Evolutionary conservation across 2,113 vertebrate species (phyloP), one percentile per base, ranked within the genome.

Genomic region (Ahaetulla prasina): DNA sequence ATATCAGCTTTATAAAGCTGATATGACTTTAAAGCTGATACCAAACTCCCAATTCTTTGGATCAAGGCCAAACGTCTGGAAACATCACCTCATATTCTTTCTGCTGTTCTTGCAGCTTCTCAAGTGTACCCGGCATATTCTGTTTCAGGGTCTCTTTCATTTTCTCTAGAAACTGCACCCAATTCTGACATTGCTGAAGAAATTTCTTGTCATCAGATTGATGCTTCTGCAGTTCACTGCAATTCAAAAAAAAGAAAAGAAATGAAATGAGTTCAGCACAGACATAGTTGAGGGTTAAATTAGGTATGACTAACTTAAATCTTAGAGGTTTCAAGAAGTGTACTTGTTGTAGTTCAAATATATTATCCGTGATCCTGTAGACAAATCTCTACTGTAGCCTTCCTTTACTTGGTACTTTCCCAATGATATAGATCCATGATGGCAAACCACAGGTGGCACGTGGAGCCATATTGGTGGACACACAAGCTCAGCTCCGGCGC

Each of bases 81-180:
- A 4, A 39, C 49, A 60, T 85, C 96, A 99, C 99, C 98, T 99
- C 98, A 93, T 98, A 98, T 0, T 97, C 96, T 92, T 97, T 96
- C 93, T 99, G 99, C 92, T 99, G 98, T 86, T 98, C 97, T 80
- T 97, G 96, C 52, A 99, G 98, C 16, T 96, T 97, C 8, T 94
- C 89, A 92, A 98, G 98, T 0, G 18, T 97, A 3, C 97, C 96
- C 0, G 98, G 96, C 18, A 98, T 93, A 12, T 98, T 96, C 68
- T 95, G 96, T 6, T 97, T 97, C 90, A 99, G 96, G 0, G 68
- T 90, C 88, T 98, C 98, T 95, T 98, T 98, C 97, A 98, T 97
- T 96, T 96, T 98, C 97, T 99, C 98, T 88, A 99, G 97, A 95
- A 99, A 98, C 1, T 92, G 96, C 95, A 98, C 97, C 98, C 98